These are phyloP conservation scores for Pollenia labialis DNA, from an alignment of 2,888 invertebrate genomes.

Conservation along the genomic window DNA sequence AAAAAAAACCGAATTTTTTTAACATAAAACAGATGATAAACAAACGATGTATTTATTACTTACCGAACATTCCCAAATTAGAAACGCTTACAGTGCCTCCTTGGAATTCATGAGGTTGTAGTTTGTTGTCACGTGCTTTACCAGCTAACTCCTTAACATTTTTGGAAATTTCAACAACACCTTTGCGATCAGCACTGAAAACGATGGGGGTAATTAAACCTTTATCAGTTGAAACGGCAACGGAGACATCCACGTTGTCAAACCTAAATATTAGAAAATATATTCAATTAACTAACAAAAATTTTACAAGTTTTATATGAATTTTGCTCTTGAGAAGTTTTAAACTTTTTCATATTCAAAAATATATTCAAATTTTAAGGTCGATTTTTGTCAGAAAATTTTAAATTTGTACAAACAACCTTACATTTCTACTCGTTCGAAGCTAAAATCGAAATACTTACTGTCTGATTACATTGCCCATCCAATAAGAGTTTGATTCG, in stretches of 20 bases:
- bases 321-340: too few relatives aligned
- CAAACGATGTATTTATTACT: slow-evolving; percentile 75
- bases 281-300: neutral
- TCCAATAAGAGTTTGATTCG: slow-evolving; percentile 97
- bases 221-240: slow-evolving; percentile 97
- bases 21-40: too few relatives aligned
- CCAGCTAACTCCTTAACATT: slow-evolving; percentile 92
- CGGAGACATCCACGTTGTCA: slow-evolving; percentile 96
- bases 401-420: neutral
- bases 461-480: slow-evolving; percentile 96
- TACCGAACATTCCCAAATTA: slow-evolving; percentile 97
- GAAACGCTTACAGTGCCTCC: slow-evolving; percentile 98
- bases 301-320: neutral
- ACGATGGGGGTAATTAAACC: slow-evolving; percentile 99
- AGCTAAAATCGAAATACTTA: slow-evolving; percentile 85
- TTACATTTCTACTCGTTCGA: neutral
- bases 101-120: slow-evolving; percentile 97
- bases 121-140: slow-evolving; percentile 94
- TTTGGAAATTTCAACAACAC: slow-evolving; percentile 92
- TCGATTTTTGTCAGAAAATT: neutral
- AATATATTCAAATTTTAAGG: too few relatives aligned
- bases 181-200: slow-evolving; percentile 95
- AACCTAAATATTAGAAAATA: slow-evolving; percentile 85
- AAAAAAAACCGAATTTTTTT: too few relatives aligned
- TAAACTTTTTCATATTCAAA: too few relatives aligned